Evolutionary conservation across 1,140 invertebrate species (phyloP), one percentile per base, ranked within the genome.

Genomic region (Drosophila watanabei): DNA sequence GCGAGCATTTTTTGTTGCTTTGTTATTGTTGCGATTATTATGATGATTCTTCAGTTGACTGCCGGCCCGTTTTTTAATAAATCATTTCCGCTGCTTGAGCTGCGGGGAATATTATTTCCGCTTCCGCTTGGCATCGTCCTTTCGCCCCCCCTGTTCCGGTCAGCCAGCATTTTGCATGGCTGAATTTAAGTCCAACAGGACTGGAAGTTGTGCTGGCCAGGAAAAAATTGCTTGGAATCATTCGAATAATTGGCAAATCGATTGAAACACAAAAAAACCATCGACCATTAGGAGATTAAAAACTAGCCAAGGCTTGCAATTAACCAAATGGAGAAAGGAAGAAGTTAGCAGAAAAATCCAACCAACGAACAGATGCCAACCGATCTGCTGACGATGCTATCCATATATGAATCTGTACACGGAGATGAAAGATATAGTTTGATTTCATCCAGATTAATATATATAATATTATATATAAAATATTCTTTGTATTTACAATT

Each of bases 41-140:
- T 60, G 54, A 72, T 68, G 54, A 72, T 68, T 79, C 41, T 64
- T 64, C 71, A 73, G 68, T 52, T 61, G 71, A 57, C 71, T 73
- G 68, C 46, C 75, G 63, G 39, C 39, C 65, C 24, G n/a, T 76
- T 84, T 88, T 88, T 89, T 89, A 89, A 89, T 89, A 89, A 89
- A 89, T 89, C 85, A 89, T 89, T 89, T 89, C 81, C 81, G 86
- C 79, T 82, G 81, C 85, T 89, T 85, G 84, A 79, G 73, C 78
- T 65, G 80, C n/a, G 61, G 64, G 65, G 80, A 71, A 75, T 88
- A 88, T 88, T 82, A 70, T 81, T 84, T 84, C 64, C 61, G 77
- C 72, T 87, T 79, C 68, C 65, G 73, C 61, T 63, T 28, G 49
- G 54, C 59, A 43, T 54, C 41, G 39, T 39, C 58, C 45, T 32